Base-by-base conservation (phyloP, 2,113 vertebrate species). In the Poeciliopsis occidentalis region DNA sequence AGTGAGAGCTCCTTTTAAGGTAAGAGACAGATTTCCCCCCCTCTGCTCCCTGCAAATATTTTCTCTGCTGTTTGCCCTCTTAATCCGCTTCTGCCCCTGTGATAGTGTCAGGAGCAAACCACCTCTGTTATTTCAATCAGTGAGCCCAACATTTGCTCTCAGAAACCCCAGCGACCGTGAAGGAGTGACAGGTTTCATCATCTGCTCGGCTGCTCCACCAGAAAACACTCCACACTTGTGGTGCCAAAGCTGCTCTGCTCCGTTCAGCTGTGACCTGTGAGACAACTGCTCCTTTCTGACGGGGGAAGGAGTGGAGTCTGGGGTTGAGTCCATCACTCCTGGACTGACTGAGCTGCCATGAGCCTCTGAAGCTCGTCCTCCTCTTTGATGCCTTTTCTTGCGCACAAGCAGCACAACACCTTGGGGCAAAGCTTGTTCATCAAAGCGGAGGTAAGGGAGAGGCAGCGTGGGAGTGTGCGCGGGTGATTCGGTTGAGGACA, bases 251-350 rank as follows among this genome's bases (percentile, higher is more conserved):
- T 82, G 72, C 51, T 78, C 71, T 76, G 83, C 84, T 89, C 67
- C 84, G 81, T 74, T 88, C 82, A 77, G 81, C 81, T 77, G 69
- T 62, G 87, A 81, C 81, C 71, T 78, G 68, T 51, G 83, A 30
- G 79, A 85, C 92, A 93, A 87, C 91, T 94, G 93, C 86, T 88
- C 65, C 81, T 75, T 41, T 15, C 62, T n/a, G 78, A 77, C 41
- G 65, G 37, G 72, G 7, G 82, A 84, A 67, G 85, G 81, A 64
- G 70, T 76, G 83, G 84, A 66, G 64, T 61, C 70, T 27, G 17
- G 24, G 73, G 51, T 78, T 41, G 24, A n/a, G 51, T 57, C 51
- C 2, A 19, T 57, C 77, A 79, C 62, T 89, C 66, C 82, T 31
- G 70, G 69, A 76, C 80, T 60, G 79, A 57, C 79, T 12, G 71